phyloP scores from a whole-genome alignment of 2,113 vertebrate genomes.

The Pipa parva region DNA sequence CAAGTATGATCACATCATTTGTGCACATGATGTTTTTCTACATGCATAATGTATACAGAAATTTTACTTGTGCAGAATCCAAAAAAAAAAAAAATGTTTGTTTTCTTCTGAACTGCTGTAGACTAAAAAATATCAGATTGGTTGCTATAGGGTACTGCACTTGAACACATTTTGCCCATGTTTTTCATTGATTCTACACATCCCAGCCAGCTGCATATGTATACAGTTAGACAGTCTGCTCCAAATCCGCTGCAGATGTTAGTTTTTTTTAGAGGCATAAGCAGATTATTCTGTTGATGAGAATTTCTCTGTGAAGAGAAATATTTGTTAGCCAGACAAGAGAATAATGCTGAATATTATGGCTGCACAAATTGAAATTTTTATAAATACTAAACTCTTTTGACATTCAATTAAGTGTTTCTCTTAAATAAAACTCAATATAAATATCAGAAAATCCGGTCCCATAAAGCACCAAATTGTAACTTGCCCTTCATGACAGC shows the following conservation, averaged over 20 bases:
- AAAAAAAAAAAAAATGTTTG: too few relatives aligned
- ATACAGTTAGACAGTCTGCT: neutral
- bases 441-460: constrained; percentile 5
- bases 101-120: too few relatives aligned
- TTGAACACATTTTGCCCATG: too few relatives aligned
- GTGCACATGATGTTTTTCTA: too few relatives aligned
- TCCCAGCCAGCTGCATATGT: neutral
- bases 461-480: neutral
- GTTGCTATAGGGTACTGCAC: too few relatives aligned
- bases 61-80: too few relatives aligned
- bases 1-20: too few relatives aligned
- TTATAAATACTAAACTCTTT: constrained; percentile 1
- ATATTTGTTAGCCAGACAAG: constrained; percentile 5
- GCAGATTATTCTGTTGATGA: constrained; percentile 2
- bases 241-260: neutral
- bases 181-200: too few relatives aligned
- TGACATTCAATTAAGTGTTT: constrained; percentile 4
- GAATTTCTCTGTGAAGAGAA: neutral
- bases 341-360: constrained; percentile 8
- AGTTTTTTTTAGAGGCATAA: neutral
- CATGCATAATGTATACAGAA: too few relatives aligned
- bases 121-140: too few relatives aligned
- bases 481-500: neutral
- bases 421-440: constrained; percentile 19
- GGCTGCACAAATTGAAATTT: constrained; percentile 10